phyloP scores from a whole-genome alignment of 2,888 invertebrate species.

The Helicoverpa assulta region DNA sequence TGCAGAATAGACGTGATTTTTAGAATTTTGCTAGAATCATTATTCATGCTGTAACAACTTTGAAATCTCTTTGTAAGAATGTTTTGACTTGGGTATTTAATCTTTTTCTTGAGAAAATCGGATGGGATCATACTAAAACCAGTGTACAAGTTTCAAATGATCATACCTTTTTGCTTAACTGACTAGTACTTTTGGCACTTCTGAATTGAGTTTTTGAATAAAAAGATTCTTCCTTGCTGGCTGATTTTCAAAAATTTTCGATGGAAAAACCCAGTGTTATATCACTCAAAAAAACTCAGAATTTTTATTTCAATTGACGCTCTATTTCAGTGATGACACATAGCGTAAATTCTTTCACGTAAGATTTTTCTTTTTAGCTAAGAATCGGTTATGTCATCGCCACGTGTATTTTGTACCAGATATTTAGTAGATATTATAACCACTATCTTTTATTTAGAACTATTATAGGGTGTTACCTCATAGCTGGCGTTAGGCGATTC shows the following conservation, averaged over 20 bases:
- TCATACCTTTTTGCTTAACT: no score
- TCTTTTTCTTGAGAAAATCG: no score
- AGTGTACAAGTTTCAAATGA: no score
- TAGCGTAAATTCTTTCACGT: conserved; percentile 37
- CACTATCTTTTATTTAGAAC: conserved; percentile 58
- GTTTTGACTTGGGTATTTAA: no score
- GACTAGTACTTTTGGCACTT: no score
- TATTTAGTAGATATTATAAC: conserved; percentile 34
- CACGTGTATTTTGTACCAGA: conserved; percentile 33
- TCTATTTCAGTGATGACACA: conserved; percentile 43
- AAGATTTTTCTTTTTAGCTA: conserved; percentile 32
- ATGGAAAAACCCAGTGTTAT: background rate
- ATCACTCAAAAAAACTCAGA: conserved; percentile 5
- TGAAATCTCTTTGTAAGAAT: background rate
- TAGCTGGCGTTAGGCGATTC: conserved; percentile 60
- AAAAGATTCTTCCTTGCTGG: background rate
- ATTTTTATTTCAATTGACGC: conserved; percentile 26
- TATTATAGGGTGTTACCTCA: conserved; percentile 68
- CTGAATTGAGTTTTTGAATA: no score
- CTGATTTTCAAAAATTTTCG: background rate
- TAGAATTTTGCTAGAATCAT: background rate
- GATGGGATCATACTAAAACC: no score
- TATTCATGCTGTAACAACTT: background rate
- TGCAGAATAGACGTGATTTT: conserved; percentile 10
- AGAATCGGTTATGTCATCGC: conserved; percentile 51